Evolutionary conservation across 2,113 vertebrate species (phyloP).

Genomic region (Seriola dumerili): DNA sequence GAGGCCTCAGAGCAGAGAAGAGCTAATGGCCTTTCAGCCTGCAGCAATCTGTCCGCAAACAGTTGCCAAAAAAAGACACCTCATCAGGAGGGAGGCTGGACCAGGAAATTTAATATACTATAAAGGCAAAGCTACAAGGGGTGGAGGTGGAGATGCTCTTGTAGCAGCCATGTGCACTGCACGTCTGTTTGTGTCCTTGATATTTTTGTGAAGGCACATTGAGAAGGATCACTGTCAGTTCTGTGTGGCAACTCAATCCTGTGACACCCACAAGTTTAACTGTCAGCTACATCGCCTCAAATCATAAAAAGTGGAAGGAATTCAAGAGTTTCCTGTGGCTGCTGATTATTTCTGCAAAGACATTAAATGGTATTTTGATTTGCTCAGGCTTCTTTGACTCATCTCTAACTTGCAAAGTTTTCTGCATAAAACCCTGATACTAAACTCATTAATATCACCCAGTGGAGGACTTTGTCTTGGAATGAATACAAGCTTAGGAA

Average conservation of each 20-base stretch:
- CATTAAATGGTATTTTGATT: background rate
- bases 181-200: background rate
- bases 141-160: background rate
- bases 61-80: slow-evolving; percentile 29
- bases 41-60: slow-evolving; percentile 29
- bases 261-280: background rate
- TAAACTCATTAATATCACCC: background rate
- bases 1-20: slow-evolving; percentile 24
- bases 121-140: background rate
- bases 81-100: slow-evolving; percentile 9
- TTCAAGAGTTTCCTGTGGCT: background rate
- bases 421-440: background rate
- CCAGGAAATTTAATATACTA: slow-evolving; percentile 1
- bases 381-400: too few relatives aligned
- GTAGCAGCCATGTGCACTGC: background rate
- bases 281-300: too few relatives aligned
- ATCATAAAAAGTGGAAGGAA: background rate
- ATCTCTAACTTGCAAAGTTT: background rate
- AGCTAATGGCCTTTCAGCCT: slow-evolving; percentile 57
- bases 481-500: background rate
- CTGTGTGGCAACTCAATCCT: background rate
- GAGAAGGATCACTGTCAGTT: background rate
- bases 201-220: background rate
- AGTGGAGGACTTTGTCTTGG: background rate
- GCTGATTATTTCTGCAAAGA: background rate